phyloP scores from a whole-genome alignment of 2,797 vertebrate genomes.

The Dicrostonyx torquatus region DNA sequence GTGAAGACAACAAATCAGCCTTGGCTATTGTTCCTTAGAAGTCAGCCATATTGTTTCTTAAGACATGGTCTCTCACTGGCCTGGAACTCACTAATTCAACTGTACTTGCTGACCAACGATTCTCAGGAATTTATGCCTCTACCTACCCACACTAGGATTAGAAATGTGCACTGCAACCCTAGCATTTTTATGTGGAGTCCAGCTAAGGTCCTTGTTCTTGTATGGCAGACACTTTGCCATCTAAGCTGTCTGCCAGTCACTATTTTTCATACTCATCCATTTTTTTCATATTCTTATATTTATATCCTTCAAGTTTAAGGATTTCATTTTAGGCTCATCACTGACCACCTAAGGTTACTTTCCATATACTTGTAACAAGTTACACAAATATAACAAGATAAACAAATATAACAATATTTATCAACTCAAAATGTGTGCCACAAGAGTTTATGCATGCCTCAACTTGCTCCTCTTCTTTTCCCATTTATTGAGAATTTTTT shows the following conservation, averaged over 20 bases:
- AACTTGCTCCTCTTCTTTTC: background rate
- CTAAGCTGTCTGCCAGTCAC: background rate
- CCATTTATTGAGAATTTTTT: background rate
- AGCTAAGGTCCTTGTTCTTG: background rate
- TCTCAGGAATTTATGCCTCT: background rate
- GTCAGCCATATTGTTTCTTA: background rate
- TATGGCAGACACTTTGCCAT: background rate
- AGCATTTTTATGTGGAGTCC: background rate
- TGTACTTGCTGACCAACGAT: background rate
- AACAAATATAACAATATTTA: background rate
- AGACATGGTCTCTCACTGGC: background rate
- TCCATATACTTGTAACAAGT: background rate
- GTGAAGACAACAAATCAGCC: background rate
- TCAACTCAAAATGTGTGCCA: background rate
- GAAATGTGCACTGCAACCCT: background rate
- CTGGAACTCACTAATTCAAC: background rate
- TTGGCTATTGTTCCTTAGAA: background rate
- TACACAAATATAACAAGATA: background rate
- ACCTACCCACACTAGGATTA: too few species aligned
- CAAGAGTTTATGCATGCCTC: background rate
- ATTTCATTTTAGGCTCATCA: background rate
- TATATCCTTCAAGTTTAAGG: background rate
- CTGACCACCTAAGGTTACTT: background rate
- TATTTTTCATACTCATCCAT: background rate
- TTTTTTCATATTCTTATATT: slow-evolving; percentile 18